Evolutionary conservation across 2,888 invertebrate species (phyloP).

Genomic region (Cotesia congregata): DNA sequence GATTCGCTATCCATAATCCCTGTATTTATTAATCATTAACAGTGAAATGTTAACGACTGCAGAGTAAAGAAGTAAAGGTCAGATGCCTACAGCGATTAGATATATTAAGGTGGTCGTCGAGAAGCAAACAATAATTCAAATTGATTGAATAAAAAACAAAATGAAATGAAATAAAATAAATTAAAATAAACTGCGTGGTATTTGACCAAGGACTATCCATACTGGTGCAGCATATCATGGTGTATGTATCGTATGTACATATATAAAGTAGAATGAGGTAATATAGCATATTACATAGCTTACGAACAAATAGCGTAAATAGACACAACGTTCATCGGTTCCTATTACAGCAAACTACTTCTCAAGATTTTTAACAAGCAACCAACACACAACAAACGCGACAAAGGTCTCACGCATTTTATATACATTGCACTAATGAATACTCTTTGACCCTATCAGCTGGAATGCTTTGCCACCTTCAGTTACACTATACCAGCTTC

Average conservation of each 20-base stretch:
- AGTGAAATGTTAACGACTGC: neutral
- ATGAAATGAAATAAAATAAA: neutral
- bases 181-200: neutral
- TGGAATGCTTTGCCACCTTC: neutral
- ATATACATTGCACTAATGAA: conserved; percentile 25
- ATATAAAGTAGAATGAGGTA: neutral
- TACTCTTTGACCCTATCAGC: conserved; percentile 20
- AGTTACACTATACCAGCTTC: neutral
- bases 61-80: neutral
- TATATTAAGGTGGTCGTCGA: neutral
- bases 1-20: neutral
- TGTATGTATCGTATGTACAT: neutral
- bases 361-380: conserved; percentile 7
- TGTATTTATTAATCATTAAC: neutral
- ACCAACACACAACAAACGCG: conserved; percentile 9
- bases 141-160: neutral
- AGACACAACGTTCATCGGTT: neutral
- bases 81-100: neutral
- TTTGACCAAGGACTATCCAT: neutral
- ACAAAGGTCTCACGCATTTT: conserved; percentile 24
- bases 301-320: neutral
- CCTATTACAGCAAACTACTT: conserved; percentile 8
- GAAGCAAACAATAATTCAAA: neutral
- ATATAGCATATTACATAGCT: neutral
- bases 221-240: neutral